Evolutionary conservation across 2,797 vertebrate species (phyloP).

Genomic region (Otus scops): DNA sequence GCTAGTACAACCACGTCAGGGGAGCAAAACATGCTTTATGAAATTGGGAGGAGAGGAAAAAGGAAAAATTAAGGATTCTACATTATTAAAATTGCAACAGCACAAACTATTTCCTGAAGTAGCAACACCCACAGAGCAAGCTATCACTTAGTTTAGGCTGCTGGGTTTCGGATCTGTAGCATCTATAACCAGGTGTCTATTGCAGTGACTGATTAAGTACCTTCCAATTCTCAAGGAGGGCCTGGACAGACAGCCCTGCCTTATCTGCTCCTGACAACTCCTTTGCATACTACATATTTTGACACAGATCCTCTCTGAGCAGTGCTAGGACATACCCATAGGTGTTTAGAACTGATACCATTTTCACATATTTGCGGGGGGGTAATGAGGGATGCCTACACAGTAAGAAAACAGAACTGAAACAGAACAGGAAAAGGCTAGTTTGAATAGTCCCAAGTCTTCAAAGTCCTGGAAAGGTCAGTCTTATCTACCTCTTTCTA

Average conservation of each 20-base stretch:
- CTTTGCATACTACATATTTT: rapidly evolving
- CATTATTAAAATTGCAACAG: not conserved
- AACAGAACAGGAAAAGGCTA: not conserved
- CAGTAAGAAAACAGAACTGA: not conserved
- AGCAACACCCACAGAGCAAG: not conserved
- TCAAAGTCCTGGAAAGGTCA: not conserved
- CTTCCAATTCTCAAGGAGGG: not conserved
- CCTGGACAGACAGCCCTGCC: not conserved
- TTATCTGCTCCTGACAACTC: not conserved
- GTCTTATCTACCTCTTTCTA: not conserved
- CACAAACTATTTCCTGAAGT: not conserved
- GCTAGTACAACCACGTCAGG: not conserved
- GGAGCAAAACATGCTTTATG: not conserved
- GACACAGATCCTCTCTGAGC: not conserved
- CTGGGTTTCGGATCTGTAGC: not conserved
- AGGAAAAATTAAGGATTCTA: not conserved
- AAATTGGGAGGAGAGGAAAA: not conserved
- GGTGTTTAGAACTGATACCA: not conserved
- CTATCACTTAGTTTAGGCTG: not conserved
- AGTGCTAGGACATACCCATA: not conserved
- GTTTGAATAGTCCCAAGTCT: not conserved
- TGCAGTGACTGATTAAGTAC: not conserved
- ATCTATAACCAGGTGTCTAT: not conserved
- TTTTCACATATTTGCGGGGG: no score
- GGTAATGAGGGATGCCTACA: not conserved